These are phyloP conservation scores for Nansenia antarctica DNA, from an alignment of 2,113 vertebrate genomes.

Conservation along the genomic window DNA sequence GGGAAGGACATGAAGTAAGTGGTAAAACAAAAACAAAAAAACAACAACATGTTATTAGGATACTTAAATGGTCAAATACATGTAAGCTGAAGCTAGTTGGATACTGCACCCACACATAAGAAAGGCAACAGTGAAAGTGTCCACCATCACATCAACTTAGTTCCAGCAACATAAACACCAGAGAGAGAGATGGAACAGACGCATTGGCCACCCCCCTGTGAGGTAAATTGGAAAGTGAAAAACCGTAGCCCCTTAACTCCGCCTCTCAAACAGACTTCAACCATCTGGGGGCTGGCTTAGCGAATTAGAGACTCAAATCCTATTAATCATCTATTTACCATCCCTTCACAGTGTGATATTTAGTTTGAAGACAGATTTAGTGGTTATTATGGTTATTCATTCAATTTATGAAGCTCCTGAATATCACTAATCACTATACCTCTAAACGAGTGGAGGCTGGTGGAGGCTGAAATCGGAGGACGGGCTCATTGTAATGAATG, in stretches of 20 bases:
- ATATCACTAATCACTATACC: too few relatives aligned
- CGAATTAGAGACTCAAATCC: conserved; percentile 18
- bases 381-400: neutral
- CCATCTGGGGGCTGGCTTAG: conserved; percentile 30
- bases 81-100: too few relatives aligned
- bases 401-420: too few relatives aligned
- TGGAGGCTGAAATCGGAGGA: too few relatives aligned
- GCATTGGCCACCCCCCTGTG: conserved; percentile 6
- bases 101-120: too few relatives aligned
- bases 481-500: too few relatives aligned
- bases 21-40: too few relatives aligned
- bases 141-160: neutral
- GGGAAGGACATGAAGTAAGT: too few relatives aligned
- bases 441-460: too few relatives aligned
- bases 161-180: neutral
- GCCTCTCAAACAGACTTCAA: conserved; percentile 8
- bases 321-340: conserved; percentile 22
- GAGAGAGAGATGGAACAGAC: neutral
- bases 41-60: too few relatives aligned
- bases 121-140: too few relatives aligned
- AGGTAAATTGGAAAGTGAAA: conserved; percentile 40
- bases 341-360: neutral
- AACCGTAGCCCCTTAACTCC: conserved; percentile 11
- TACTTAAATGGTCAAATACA: too few relatives aligned
- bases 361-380: neutral